Conservation (phyloP, 2,888 invertebrate species). For the Epistrophe eligans region DNA sequence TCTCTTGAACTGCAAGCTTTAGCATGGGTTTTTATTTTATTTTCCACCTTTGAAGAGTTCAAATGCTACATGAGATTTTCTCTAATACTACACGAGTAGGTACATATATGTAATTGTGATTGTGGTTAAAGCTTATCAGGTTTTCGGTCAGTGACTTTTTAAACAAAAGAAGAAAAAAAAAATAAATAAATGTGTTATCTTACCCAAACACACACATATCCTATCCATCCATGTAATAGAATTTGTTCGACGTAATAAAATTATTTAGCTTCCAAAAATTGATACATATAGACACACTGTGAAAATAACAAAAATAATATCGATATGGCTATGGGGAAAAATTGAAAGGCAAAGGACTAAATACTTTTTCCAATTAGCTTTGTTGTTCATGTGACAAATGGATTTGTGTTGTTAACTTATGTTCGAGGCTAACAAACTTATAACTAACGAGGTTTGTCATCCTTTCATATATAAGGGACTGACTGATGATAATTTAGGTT, state of each 20-base stretch:
- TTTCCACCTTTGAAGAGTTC: neutral
- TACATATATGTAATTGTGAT: too few relatives aligned
- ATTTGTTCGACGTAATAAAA: neutral
- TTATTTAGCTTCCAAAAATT: neutral
- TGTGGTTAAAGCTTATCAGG: neutral
- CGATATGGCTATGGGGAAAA: neutral
- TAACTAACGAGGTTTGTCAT: neutral
- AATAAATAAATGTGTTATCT: neutral
- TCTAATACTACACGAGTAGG: neutral
- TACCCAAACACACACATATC: neutral
- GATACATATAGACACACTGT: neutral
- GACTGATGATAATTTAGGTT: neutral
- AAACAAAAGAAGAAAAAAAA: neutral
- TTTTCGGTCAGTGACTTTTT: constrained; percentile 39
- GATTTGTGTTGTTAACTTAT: neutral
- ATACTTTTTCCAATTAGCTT: constrained; percentile 12
- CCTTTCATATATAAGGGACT: neutral
- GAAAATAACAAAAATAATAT: neutral
- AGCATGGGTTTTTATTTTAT: neutral
- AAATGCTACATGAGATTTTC: constrained; percentile 8
- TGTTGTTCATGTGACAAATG: neutral
- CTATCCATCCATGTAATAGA: neutral
- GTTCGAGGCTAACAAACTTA: neutral
- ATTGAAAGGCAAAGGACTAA: neutral
- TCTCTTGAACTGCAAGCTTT: neutral